Conservation (phyloP, 2,797 vertebrate species). For the Leuciscus waleckii region DNA sequence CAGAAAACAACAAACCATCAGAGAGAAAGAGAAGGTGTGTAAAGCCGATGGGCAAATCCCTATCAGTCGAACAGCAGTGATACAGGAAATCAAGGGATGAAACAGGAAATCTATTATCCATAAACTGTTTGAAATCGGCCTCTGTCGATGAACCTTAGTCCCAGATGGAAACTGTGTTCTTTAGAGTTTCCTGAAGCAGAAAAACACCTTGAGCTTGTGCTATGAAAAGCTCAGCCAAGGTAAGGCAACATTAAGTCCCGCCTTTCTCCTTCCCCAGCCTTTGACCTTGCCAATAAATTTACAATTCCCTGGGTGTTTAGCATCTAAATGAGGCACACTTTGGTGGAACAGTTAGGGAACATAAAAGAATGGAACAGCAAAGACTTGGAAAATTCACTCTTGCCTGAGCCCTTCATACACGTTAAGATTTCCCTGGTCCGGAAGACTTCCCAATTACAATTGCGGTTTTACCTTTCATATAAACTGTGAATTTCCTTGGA, state of each 20-base stretch:
- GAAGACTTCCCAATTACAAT: conserved; percentile 75
- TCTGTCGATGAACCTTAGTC: conserved; percentile 68
- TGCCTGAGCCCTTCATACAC: conserved; percentile 61
- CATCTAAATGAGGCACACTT: conserved; percentile 68
- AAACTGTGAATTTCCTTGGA: conserved; percentile 48
- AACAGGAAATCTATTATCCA: conserved; percentile 73
- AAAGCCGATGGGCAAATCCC: conserved; percentile 69
- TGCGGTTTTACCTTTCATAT: conserved; percentile 69
- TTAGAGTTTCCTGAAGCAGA: conserved; percentile 71
- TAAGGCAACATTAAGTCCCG: conserved; percentile 74
- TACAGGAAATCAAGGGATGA: conserved; percentile 64
- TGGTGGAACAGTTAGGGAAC: conserved; percentile 17
- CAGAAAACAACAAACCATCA: conserved; percentile 25
- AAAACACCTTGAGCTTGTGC: conserved; percentile 77
- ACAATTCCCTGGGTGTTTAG: conserved; percentile 65
- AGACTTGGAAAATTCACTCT: conserved; percentile 54
- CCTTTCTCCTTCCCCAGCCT: conserved; percentile 66
- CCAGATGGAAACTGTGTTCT: conserved; percentile 67
- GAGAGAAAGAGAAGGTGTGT: conserved; percentile 55
- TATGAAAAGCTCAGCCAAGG: conserved; percentile 71
- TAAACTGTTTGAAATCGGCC: conserved; percentile 74
- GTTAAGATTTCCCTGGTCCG: conserved; percentile 57
- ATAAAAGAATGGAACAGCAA: conserved; percentile 12
- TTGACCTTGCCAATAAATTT: conserved; percentile 65
- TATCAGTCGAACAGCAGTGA: conserved; percentile 65